Percentiles rank a stretch among this genome's conserved stretches.
Conservation (phyloP, 2,888 invertebrate species). For the Oxycera nigricornis region DNA sequence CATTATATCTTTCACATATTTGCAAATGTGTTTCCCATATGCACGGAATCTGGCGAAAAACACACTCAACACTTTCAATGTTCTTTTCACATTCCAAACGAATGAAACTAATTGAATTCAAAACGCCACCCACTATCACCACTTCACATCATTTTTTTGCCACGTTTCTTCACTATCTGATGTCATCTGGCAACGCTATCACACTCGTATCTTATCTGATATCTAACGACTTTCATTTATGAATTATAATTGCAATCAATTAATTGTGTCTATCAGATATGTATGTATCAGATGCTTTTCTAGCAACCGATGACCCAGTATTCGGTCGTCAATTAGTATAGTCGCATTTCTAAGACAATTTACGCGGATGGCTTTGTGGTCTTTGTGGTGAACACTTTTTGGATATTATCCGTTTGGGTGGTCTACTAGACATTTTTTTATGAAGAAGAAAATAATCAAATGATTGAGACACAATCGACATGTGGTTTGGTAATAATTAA, state of each 20-base stretch:
- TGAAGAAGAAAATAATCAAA: too few species aligned
- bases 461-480: too few species aligned
- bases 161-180: neutral
- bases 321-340: neutral
- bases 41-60: neutral
- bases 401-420: too few species aligned
- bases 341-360: too few species aligned
- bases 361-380: too few species aligned
- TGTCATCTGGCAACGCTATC: neutral
- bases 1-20: neutral
- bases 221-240: neutral
- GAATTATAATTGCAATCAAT: constrained; percentile 19
- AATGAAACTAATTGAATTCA: neutral
- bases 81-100: neutral
- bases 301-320: neutral
- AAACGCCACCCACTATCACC: neutral
- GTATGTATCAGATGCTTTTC: neutral
- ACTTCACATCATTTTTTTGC: neutral
- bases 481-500: too few species aligned
- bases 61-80: neutral
- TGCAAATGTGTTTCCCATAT: neutral
- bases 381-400: too few species aligned
- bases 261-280: constrained; percentile 11
- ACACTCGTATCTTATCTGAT: neutral
- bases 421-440: too few species aligned